These are phyloP conservation scores for Drosophila fungiperda DNA, from an alignment of 2,888 invertebrate genomes.

Conservation along the genomic window DNA sequence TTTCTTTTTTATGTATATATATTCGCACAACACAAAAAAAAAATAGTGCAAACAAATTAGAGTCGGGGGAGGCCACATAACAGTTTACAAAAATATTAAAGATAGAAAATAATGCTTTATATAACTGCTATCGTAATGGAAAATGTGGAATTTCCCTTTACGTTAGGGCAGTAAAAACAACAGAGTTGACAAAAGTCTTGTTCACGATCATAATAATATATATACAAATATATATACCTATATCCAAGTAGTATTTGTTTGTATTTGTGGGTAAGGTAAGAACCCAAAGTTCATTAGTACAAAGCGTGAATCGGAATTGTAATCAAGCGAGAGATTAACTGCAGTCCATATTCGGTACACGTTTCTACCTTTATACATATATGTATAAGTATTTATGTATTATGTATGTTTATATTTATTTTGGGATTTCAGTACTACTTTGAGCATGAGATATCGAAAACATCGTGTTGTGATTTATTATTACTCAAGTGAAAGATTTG, in stretches of 20 bases:
- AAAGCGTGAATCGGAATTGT: constrained; percentile 29
- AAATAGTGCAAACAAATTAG: constrained; percentile 11
- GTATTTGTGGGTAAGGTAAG: constrained; percentile 4
- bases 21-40: constrained; percentile 34
- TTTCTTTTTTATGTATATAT: constrained; percentile 5
- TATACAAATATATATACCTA: neutral
- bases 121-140: constrained; percentile 2
- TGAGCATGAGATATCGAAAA: constrained; percentile 27
- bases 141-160: constrained; percentile 27
- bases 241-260: neutral
- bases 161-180: neutral
- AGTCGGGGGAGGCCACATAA: constrained; percentile 3
- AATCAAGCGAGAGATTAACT: constrained; percentile 25
- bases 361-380: constrained; percentile 8
- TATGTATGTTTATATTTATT: neutral
- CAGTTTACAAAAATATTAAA: constrained; percentile 6
- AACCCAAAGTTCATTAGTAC: constrained; percentile 34
- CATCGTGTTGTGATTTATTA: constrained; percentile 23
- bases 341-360: constrained; percentile 39
- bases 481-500: constrained; percentile 35
- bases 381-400: neutral
- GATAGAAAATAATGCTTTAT: neutral
- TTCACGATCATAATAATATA: constrained; percentile 29
- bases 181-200: constrained; percentile 21
- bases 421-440: constrained; percentile 18